A percentile compares a stretch with the other conserved stretches of the same genome.
These are phyloP conservation scores for Naja naja DNA, from an alignment of 2,113 vertebrate species.

Conservation along the genomic window DNA sequence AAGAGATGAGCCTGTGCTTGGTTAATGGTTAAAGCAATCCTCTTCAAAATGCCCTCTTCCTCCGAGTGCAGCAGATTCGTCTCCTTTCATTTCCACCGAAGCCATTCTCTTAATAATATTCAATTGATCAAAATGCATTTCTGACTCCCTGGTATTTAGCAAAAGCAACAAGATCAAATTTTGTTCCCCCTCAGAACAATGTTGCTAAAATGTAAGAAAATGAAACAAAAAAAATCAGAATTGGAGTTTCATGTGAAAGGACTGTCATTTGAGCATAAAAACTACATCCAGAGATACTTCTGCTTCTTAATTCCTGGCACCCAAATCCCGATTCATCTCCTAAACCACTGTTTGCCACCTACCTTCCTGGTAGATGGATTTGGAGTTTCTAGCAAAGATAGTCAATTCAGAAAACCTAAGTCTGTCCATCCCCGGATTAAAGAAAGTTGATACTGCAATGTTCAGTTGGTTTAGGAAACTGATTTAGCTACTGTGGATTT, in stretches of 20 bases:
- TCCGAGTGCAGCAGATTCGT: not conserved
- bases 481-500: not conserved
- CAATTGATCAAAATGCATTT: not conserved
- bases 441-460: not conserved
- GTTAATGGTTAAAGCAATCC: not conserved
- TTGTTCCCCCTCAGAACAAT: not conserved
- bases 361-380: not conserved
- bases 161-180: not conserved
- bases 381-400: not conserved
- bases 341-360: too few species aligned
- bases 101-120: not conserved
- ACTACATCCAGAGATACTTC: not conserved
- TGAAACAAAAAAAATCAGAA: not conserved
- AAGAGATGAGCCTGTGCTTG: not conserved
- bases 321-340: not conserved
- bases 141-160: not conserved
- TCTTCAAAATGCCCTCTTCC: not conserved
- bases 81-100: not conserved
- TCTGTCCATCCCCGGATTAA: not conserved
- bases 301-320: not conserved
- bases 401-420: not conserved
- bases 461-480: not conserved
- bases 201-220: not conserved
- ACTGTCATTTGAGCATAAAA: not conserved
- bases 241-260: not conserved